phyloP scores from a whole-genome alignment of 2,888 invertebrate genomes.

The Hypena proboscidalis region DNA sequence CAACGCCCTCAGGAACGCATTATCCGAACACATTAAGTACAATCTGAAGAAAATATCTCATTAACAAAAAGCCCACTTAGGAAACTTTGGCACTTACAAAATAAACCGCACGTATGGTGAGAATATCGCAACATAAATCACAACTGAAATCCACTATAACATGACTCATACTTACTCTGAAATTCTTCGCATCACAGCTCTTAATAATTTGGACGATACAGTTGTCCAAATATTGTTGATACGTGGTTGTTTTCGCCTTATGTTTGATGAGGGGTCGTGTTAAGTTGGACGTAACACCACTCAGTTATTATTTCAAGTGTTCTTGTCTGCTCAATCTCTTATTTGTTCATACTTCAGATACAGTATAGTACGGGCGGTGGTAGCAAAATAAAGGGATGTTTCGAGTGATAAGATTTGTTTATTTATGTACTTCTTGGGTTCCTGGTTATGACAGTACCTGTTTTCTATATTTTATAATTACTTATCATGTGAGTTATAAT shows the following conservation, averaged over 20 bases:
- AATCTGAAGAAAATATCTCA: slow-evolving; percentile 45
- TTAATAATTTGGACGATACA: slow-evolving; percentile 21
- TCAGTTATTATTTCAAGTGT: slow-evolving; percentile 59
- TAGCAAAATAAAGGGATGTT: slow-evolving; percentile 1
- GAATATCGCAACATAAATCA: slow-evolving; percentile 47
- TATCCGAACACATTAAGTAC: slow-evolving; percentile 23
- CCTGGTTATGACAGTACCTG: too few relatives aligned
- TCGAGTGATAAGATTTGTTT: background rate
- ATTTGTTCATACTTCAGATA: slow-evolving; percentile 43
- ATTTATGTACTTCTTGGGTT: background rate
- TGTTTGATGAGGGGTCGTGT: slow-evolving; percentile 5
- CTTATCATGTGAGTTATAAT: too few relatives aligned
- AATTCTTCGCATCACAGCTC: slow-evolving; percentile 2
- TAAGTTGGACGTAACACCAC: slow-evolving; percentile 29
- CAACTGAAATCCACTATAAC: slow-evolving; percentile 30
- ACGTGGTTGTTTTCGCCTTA: slow-evolving; percentile 1
- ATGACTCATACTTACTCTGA: slow-evolving; percentile 28
- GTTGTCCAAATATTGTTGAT: slow-evolving; percentile 16
- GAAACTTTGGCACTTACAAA: slow-evolving; percentile 40
- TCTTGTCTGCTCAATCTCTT: slow-evolving; percentile 54
- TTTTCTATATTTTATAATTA: too few relatives aligned
- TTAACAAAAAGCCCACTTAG: slow-evolving; percentile 49
- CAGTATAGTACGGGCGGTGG: slow-evolving; percentile 6
- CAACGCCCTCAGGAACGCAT: slow-evolving; percentile 15
- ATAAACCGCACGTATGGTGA: slow-evolving; percentile 42